Base-by-base conservation (phyloP, 1,140 invertebrate species). In the Drosophila auraria region DNA sequence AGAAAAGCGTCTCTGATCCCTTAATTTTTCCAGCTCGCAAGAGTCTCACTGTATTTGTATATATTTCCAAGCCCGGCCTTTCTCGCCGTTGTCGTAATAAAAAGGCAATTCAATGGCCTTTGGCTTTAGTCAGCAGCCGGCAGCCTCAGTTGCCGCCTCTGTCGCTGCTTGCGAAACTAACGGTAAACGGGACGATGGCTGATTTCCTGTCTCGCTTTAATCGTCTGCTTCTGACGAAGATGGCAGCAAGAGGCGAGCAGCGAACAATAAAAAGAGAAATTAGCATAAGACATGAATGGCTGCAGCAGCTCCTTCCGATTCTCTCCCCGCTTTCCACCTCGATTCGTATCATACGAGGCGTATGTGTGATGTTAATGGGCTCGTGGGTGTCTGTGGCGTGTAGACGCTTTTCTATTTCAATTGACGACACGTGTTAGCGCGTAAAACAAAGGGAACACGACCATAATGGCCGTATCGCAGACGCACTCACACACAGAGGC, bases 31-130 rank as follows among this genome's bases (percentile, higher is more conserved):
- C 2, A n/a, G 3, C 5, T n/a, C 25, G 4, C 12, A 2, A n/a
- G 20, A 23, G 33, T 12, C 12, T 12, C 38, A 62, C 58, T 62
- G 57, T 30, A 33, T 47, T 23, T 12, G 3, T 68, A 56, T 78
- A 45, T 64, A 61, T 65, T 60, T 76, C 65, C 69, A 63, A 63
- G 59, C 23, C 40, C 40, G 50, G 45, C 40, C 66, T 50, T 60
- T 58, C 40, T 58, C 14, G 61, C 53, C 68, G 60, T 61, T 58
- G 50, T 51, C 40, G 53, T 74, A 90, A 80, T 82, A 75, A 79
- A 89, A 89, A 82, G 78, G 84, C 72, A 90, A 90, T 90, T 90
- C 84, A 89, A 90, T 89, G 86, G 82, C 81, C 86, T 90, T 74
- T 79, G 86, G 82, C 78, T 80, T 64, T 61, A 59, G 58, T 74